Percentiles rank a stretch among this genome's conserved stretches.
Conservation (phyloP, 2,797 vertebrate species). For the Columba guinea region DNA sequence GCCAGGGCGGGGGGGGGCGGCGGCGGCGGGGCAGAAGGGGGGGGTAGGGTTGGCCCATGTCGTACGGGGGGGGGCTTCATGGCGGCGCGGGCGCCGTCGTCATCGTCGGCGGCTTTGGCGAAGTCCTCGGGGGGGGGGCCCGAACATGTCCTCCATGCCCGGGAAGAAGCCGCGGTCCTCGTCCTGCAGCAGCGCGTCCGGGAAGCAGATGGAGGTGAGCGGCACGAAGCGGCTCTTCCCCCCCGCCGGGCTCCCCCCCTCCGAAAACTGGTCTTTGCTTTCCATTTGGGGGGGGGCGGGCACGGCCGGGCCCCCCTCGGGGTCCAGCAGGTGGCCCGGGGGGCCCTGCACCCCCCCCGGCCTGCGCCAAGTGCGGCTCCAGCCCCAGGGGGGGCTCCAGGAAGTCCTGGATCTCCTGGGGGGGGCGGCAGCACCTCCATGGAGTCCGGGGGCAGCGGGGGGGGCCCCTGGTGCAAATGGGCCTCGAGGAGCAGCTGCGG, state of each 20-base stretch:
- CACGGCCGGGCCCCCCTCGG: constrained; percentile 72
- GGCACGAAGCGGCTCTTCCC: constrained; percentile 87
- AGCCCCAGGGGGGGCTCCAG: constrained; percentile 65
- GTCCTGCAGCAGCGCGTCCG: constrained; percentile 91
- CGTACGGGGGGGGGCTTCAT: constrained; percentile 76
- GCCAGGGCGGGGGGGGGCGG: constrained; percentile 65
- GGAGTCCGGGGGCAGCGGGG: constrained; percentile 36
- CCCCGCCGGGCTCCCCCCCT: constrained; percentile 84
- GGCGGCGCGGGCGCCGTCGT: neutral
- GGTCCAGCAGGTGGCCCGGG: neutral
- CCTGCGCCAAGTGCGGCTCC: constrained; percentile 36
- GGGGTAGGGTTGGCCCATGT: constrained; percentile 73
- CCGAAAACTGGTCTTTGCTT: constrained; percentile 84
- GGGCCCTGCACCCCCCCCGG: neutral
- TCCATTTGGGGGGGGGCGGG: constrained; percentile 78
- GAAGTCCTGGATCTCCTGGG: constrained; percentile 77
- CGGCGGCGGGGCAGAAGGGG: constrained; percentile 15
- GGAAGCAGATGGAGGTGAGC: constrained; percentile 94
- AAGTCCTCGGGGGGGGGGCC: constrained; percentile 84
- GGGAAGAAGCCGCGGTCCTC: constrained; percentile 95
- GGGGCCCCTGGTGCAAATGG: constrained; percentile 68
- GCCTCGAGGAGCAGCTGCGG: constrained; percentile 90
- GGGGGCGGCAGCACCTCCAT: constrained; percentile 62
- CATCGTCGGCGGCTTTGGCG: constrained; percentile 74
- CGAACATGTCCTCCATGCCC: constrained; percentile 98